Evolutionary conservation across 2,888 invertebrate species (phyloP).

Genomic region (Nemurella pictetii): DNA sequence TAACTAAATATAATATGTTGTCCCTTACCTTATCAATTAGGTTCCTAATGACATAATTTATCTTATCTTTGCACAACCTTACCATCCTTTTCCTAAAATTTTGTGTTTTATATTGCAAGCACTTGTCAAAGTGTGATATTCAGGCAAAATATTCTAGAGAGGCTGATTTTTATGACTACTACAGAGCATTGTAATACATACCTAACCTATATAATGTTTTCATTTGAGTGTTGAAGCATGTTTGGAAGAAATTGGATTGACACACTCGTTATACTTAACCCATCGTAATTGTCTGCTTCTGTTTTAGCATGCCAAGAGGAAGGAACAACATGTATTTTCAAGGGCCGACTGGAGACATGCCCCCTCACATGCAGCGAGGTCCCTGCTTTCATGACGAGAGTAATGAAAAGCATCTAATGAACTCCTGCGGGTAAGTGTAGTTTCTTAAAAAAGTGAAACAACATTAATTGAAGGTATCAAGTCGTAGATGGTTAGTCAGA

Average conservation of each 20-base stretch:
- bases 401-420: conserved; percentile 43
- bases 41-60: background rate
- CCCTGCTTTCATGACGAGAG: conserved; percentile 47
- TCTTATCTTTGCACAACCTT: background rate
- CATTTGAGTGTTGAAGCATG: background rate
- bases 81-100: background rate
- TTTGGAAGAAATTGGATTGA: background rate
- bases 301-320: conserved; percentile 48
- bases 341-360: conserved; percentile 45
- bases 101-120: background rate
- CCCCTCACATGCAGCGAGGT: conserved; percentile 47
- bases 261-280: too few species aligned
- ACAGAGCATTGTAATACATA: too few species aligned
- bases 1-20: conserved; percentile 8
- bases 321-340: conserved; percentile 49
- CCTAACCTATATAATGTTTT: too few species aligned
- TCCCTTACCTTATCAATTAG: background rate
- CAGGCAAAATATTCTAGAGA: background rate
- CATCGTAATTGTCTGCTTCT: background rate
- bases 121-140: background rate
- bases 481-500: too few species aligned
- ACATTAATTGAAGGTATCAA: too few species aligned
- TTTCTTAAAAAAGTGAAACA: too few species aligned
- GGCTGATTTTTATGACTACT: background rate
- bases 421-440: conserved; percentile 45